These are phyloP conservation scores for Aurelia aurita DNA, from an alignment of 30 jellyfish, hydroid and myxozoan species.

Conservation along the genomic window DNA sequence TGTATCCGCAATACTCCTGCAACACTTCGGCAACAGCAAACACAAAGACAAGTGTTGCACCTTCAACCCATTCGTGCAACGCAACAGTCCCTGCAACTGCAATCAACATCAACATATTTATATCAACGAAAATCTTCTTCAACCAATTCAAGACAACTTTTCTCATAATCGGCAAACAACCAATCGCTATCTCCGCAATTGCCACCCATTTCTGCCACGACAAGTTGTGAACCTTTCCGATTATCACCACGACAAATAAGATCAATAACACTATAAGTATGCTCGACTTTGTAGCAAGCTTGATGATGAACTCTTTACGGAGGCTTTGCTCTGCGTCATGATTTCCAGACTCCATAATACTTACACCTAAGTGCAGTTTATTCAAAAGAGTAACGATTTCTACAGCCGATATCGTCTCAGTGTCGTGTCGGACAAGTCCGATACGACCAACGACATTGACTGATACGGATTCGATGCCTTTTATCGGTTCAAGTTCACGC, in stretches of 20 bases:
- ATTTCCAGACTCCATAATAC: constrained; percentile 79
- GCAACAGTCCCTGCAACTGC: constrained; percentile 90
- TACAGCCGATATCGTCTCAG: constrained; percentile 38
- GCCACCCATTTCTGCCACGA: constrained; percentile 75
- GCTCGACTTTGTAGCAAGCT: constrained; percentile 34
- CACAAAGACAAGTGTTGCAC: constrained; percentile 76
- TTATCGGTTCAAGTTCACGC: constrained; percentile 48
- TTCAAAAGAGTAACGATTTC: constrained; percentile 61
- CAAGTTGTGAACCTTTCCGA: constrained; percentile 16
- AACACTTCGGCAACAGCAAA: constrained; percentile 87
- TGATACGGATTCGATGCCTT: constrained; percentile 71
- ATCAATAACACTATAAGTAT: constrained; percentile 19
- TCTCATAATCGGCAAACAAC: constrained; percentile 70
- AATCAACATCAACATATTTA: constrained; percentile 80
- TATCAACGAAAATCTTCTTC: constrained; percentile 67
- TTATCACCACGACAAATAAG: constrained; percentile 55
- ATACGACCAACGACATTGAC: constrained; percentile 86
- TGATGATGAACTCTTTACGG: constrained; percentile 16
- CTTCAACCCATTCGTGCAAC: constrained; percentile 79
- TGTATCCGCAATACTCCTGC: constrained; percentile 62
- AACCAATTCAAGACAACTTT: constrained; percentile 56
- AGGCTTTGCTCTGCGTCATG: constrained; percentile 21
- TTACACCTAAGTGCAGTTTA: constrained; percentile 80
- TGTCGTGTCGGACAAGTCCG: constrained; percentile 74
- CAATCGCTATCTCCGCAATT: constrained; percentile 59